Conservation (phyloP, 2,888 invertebrate genomes). For the Drosophila helvetica region DNA sequence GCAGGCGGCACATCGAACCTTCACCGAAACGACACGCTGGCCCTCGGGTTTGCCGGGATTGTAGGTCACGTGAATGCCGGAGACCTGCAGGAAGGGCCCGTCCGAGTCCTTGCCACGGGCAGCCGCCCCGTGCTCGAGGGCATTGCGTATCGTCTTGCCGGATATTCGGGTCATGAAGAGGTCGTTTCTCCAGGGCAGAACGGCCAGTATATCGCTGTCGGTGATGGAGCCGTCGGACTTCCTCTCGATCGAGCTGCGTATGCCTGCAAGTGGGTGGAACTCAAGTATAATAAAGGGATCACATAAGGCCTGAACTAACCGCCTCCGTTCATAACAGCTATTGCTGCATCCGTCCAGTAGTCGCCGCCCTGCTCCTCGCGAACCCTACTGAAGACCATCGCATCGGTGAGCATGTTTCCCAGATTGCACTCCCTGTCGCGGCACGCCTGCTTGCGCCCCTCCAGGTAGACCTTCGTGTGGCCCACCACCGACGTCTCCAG, state of each 20-base stretch:
- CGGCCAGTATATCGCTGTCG: conserved; percentile 88
- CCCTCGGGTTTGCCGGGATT: conserved; percentile 87
- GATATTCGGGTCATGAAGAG: conserved; percentile 87
- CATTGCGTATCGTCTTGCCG: conserved; percentile 87
- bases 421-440: conserved; percentile 91
- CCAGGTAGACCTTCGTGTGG: conserved; percentile 88
- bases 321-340: conserved; percentile 91
- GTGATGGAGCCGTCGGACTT: conserved; percentile 86
- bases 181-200: conserved; percentile 91
- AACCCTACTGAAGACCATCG: conserved; percentile 87
- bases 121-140: conserved; percentile 89
- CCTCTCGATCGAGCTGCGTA: conserved; percentile 88
- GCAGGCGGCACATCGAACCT: conserved; percentile 89
- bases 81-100: conserved; percentile 93
- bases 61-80: conserved; percentile 90
- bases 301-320: conserved; percentile 78
- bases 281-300: no score
- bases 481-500: conserved; percentile 87
- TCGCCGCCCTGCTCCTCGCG: conserved; percentile 77
- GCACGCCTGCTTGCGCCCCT: conserved; percentile 87
- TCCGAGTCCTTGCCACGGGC: conserved; percentile 84
- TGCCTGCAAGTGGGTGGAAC: conserved; percentile 72
- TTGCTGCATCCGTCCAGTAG: conserved; percentile 91
- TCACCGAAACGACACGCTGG: conserved; percentile 87
- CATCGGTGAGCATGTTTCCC: conserved; percentile 92